Evolutionary conservation across 2,113 vertebrate species (phyloP).

Genomic region (Eublepharis macularius): DNA sequence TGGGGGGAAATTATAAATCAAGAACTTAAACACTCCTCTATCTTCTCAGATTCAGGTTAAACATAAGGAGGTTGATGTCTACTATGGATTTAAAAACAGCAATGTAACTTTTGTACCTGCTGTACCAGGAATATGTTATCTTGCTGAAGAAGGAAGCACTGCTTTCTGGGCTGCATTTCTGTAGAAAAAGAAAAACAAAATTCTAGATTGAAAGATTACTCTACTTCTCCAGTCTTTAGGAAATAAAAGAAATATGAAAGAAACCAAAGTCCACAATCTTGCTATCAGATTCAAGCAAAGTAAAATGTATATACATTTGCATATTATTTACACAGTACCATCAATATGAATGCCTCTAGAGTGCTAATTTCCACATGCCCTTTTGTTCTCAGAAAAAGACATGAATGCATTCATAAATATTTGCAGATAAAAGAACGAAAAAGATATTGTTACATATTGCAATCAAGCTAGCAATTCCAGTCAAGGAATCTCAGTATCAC

Average conservation of each 20-base stretch:
- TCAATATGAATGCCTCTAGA: background rate
- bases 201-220: background rate
- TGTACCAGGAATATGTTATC: constrained; percentile 69
- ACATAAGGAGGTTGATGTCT: background rate
- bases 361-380: background rate
- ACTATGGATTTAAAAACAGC: background rate
- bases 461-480: background rate
- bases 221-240: background rate
- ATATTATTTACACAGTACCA: background rate
- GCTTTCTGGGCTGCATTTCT: constrained; percentile 62
- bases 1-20: background rate
- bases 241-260: background rate
- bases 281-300: background rate
- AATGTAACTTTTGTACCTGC: constrained; percentile 44
- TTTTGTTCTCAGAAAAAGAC: background rate
- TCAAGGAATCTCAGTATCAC: no score
- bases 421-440: background rate
- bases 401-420: background rate
- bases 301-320: background rate
- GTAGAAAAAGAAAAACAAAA: constrained; percentile 29
- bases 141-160: constrained; percentile 61
- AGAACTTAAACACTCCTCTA: background rate
- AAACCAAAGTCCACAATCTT: background rate
- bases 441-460: background rate
- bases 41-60: background rate